Evolutionary conservation across 2,888 invertebrate species (phyloP), one percentile per base, ranked within the genome.

Genomic region (Aethes cnicana): DNA sequence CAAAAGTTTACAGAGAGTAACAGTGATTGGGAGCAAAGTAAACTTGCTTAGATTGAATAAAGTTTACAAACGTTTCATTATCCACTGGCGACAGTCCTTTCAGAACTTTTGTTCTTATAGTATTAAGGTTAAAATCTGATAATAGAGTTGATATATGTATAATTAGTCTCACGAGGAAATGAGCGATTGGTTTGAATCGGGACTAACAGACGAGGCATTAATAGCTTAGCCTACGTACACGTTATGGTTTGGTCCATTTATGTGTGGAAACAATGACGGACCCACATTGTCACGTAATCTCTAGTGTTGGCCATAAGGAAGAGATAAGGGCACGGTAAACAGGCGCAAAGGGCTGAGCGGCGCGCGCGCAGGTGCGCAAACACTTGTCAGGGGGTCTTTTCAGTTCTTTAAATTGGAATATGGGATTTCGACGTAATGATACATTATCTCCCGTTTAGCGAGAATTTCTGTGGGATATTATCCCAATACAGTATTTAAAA

Each of bases 321-420:
- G 71, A 71, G 81, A 80, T 81, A 81, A 81, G 66, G 55, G 50
- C 49, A 48, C 35, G 39, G 73, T 69, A 77, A 80, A 81, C 77
- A 81, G 73, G 59, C 65, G 56, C 48, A 58, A 63, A 69, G 58
- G 60, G 57, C 60, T 53, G 47, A 49, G 49, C 14, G 55, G 43
- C 57, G 21, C 53, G 47, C 9, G 43, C 55, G 39, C 61, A 61
- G 56, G 56, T 62, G 59, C 48, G 47, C 49, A 48, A 43, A 54
- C 55, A 58, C 56, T 54, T 44, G 49, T 48, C n/a, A n/a, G n/a
- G n/a, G n/a, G n/a, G n/a, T n/a, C n/a, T n/a, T n/a, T n/a, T n/a
- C n/a, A n/a, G n/a, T n/a, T n/a, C n/a, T n/a, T n/a, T n/a, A n/a
- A n/a, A n/a, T n/a, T n/a, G n/a, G n/a, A n/a, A n/a, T n/a, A n/a